phyloP scores from a whole-genome alignment of 2,113 vertebrate genomes.

The Larimichthys polyactis region DNA sequence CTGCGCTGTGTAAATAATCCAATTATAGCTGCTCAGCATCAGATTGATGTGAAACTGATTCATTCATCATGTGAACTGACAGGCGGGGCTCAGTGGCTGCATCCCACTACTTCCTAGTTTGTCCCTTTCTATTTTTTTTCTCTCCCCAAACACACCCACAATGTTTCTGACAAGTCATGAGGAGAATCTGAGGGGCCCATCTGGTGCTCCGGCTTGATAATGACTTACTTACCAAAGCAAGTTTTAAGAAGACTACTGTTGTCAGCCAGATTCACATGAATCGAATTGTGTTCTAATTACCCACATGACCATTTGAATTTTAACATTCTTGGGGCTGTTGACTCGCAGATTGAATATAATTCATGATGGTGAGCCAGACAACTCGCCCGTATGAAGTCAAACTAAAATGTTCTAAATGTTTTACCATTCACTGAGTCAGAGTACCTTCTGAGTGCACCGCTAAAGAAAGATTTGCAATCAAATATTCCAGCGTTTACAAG shows the following conservation, averaged over 20 bases:
- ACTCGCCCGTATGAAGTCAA: neutral
- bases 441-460: neutral
- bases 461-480: neutral
- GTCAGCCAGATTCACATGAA: neutral
- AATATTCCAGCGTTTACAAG: slow-evolving; percentile 18
- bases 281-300: neutral
- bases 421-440: neutral
- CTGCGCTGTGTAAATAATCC: slow-evolving; percentile 83
- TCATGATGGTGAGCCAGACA: neutral
- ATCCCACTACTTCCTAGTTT: slow-evolving; percentile 36
- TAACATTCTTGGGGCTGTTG: neutral
- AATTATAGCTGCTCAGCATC: slow-evolving; percentile 80
- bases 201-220: slow-evolving; percentile 45
- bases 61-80: slow-evolving; percentile 84
- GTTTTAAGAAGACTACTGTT: slow-evolving; percentile 15
- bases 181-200: slow-evolving; percentile 35
- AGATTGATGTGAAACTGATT: slow-evolving; percentile 83
- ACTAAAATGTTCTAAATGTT: neutral
- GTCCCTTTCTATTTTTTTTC: slow-evolving; percentile 29
- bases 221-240: slow-evolving; percentile 18
- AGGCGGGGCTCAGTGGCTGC: slow-evolving; percentile 49
- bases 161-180: slow-evolving; percentile 53
- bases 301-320: slow-evolving; percentile 5
- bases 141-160: slow-evolving; percentile 50
- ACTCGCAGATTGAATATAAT: neutral